A percentile compares a stretch with the other conserved stretches of the same genome.
Evolutionary conservation across 2,888 invertebrate genomes (phyloP).

Genomic region (Troilus luridus): DNA sequence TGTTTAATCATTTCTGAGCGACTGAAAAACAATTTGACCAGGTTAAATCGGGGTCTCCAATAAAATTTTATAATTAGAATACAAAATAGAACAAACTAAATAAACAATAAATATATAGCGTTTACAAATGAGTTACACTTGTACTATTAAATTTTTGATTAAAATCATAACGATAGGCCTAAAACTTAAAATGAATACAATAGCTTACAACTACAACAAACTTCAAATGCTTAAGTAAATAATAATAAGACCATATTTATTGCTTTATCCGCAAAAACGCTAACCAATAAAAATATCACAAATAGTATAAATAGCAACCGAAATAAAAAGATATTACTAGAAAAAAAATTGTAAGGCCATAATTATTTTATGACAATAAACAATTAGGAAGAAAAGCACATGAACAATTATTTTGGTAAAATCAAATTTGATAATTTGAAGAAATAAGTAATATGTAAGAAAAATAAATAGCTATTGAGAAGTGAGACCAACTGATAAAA

Average conservation of each 20-base stretch:
- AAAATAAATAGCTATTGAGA: constrained; percentile 48
- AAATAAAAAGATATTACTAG: constrained; percentile 35
- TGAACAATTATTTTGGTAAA: constrained; percentile 25
- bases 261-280: constrained; percentile 26
- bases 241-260: constrained; percentile 49
- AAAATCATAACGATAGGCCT: constrained; percentile 25
- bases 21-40: not conserved
- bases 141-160: constrained; percentile 38
- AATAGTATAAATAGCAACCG: constrained; percentile 52
- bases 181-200: constrained; percentile 23
- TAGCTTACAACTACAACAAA: constrained; percentile 17
- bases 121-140: not conserved
- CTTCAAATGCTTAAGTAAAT: constrained; percentile 45
- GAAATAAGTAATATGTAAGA: constrained; percentile 50
- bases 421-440: constrained; percentile 44
- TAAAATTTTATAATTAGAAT: not conserved
- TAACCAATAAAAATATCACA: constrained; percentile 55
- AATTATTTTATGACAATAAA: constrained; percentile 9
- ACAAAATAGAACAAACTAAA: not conserved
- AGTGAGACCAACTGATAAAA: constrained; percentile 29
- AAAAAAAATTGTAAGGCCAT: constrained; percentile 35
- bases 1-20: not conserved
- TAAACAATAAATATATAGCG: not conserved
- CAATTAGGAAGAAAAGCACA: constrained; percentile 39
- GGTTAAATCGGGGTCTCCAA: not conserved